Evolutionary conservation across 2,888 invertebrate species (phyloP), one percentile per base, ranked within the genome.

Genomic region (Drosophila rubida): DNA sequence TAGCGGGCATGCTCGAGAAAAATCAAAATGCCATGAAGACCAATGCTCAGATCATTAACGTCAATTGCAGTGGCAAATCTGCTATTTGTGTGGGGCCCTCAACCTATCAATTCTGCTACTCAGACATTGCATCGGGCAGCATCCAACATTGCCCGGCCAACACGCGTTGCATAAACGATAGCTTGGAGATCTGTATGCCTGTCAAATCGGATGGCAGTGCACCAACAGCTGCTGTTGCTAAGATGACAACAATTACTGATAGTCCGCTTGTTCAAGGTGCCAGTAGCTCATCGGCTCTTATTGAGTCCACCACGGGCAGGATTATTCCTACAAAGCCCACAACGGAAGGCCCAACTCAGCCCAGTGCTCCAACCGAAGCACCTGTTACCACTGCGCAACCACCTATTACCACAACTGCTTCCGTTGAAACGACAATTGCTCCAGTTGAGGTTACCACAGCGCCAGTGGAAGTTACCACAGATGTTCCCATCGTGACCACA

Each of bases 81-180:
- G 82, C 89, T 2, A 82, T 90, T 3, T 91, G 91, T 61, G 89
- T 91, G 11, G 91, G 90, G n/a, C 89, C 90, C 0, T 64, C 88
- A 0, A 86, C 78, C 58, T 91, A 88, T 53, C 87, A 89, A 49
- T 22, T 46, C 1, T 91, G 91, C 55, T 30, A 60, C 2, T 49
- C 65, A 0, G 79, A 84, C 67, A 62, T 80, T 27, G 84, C 90
- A 0, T 39, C 53, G 2, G 89, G 88, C 6, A 42, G 27, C 2
- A 72, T 86, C 4, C 67, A 75, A 14, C 23, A 55, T 0, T 91
- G 91, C 59, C 80, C 84, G 0, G 8, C 45, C 0, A 81, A 82
- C 9, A 87, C 87, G 0, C 88, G 90, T 11, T 91, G 91, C 63
- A 80, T 90, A 0, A 90, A 89, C 64, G 87, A 89, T 68, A 90